A percentile compares a stretch with the other conserved stretches of the same genome.
Evolutionary conservation across 2,797 vertebrate species (phyloP).

Genomic region (Chrosomus eos): DNA sequence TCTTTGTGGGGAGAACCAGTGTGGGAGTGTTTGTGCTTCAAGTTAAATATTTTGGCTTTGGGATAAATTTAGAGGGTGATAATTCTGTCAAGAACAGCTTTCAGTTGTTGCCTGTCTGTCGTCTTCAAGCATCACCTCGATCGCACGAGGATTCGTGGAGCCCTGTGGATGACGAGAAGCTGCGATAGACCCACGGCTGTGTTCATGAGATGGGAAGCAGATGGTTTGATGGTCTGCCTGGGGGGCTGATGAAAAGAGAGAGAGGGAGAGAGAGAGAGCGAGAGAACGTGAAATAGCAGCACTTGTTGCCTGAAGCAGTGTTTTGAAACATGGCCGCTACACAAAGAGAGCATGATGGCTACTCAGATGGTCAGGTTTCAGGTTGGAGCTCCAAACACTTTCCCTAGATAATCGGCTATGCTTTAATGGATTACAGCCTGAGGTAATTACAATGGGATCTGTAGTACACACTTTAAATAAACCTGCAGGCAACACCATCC

Average conservation of each 20-base stretch:
- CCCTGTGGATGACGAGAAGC: conserved; percentile 32
- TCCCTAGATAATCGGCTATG: conserved; percentile 7
- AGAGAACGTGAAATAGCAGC: conserved; percentile 30
- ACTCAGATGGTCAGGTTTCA: conserved; percentile 22
- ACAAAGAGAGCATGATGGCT: conserved; percentile 22
- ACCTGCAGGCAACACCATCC: neutral
- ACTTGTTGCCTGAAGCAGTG: conserved; percentile 54
- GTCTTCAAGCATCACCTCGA: conserved; percentile 37
- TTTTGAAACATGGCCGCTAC: conserved; percentile 37
- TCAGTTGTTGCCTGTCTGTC: conserved; percentile 2
- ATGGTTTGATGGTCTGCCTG: conserved; percentile 47
- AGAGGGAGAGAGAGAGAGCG: conserved; percentile 2
- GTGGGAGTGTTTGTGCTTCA: conserved; percentile 15
- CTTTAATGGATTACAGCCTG: conserved; percentile 42
- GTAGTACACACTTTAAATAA: neutral
- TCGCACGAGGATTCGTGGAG: neutral
- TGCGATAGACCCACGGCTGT: conserved; percentile 25
- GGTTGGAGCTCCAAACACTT: conserved; percentile 7
- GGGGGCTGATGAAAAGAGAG: conserved; percentile 27
- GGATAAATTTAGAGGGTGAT: conserved; percentile 39
- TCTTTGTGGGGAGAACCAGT: neutral
- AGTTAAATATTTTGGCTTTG: conserved; percentile 30
- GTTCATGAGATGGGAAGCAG: conserved; percentile 51
- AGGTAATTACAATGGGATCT: conserved; percentile 23
- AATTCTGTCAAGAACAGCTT: conserved; percentile 24